Evolutionary conservation across 1,140 invertebrate genomes (phyloP).

Genomic region (Lineus longissimus): DNA sequence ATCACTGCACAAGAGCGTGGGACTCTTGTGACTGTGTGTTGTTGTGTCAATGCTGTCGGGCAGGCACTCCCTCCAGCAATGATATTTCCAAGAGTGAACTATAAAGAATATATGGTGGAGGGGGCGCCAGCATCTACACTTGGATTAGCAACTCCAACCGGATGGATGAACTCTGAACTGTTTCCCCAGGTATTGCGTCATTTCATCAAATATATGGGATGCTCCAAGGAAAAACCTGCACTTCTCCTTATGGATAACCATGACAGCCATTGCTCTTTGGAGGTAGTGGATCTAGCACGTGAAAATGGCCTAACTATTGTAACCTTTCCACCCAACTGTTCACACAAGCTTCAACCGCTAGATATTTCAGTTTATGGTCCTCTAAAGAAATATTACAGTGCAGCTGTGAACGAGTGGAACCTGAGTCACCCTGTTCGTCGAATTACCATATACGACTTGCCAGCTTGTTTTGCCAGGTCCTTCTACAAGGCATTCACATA

Average conservation of each 20-base stretch:
- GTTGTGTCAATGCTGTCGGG: no score
- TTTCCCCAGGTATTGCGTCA: conserved; percentile 48
- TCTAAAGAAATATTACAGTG: neutral
- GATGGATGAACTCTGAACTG: no score
- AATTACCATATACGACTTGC: neutral
- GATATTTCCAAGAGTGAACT: no score
- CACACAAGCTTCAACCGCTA: conserved; percentile 3
- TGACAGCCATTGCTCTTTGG: neutral
- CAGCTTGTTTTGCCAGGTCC: neutral
- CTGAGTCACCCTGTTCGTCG: neutral
- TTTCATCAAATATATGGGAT: conserved; percentile 38
- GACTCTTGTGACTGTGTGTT: no score
- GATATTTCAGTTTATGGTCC: neutral
- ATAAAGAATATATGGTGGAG: no score
- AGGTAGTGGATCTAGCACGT: neutral
- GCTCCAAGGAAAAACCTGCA: no score
- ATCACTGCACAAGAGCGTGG: no score
- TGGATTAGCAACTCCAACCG: no score
- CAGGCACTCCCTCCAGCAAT: no score
- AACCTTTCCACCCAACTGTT: neutral
- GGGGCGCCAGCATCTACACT: no score
- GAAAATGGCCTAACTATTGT: neutral
- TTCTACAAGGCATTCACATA: neutral
- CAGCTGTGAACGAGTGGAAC: conserved; percentile 5
- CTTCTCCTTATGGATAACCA: no score